Evolutionary conservation across 2,113 vertebrate species (phyloP).

Genomic region (Crotalus tigris): DNA sequence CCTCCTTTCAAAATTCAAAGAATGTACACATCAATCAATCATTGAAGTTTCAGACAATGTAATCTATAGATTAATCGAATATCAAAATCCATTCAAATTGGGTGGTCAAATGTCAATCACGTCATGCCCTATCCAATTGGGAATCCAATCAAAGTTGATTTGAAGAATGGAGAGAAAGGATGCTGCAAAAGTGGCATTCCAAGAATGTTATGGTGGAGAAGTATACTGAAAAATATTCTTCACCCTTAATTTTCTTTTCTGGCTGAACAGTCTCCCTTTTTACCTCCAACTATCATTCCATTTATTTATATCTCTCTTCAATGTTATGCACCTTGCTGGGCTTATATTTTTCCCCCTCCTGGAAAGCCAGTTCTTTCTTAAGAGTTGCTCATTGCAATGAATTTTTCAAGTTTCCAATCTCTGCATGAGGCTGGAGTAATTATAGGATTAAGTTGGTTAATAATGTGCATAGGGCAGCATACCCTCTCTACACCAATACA

Average conservation of each 20-base stretch:
- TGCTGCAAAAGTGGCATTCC: neutral
- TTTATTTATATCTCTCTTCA: neutral
- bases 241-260: neutral
- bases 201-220: neutral
- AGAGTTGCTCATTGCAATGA: neutral
- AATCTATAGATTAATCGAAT: neutral
- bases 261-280: neutral
- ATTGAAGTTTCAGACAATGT: neutral
- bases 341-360: neutral
- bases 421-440: neutral
- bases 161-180: neutral
- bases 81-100: neutral
- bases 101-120: neutral
- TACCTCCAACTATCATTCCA: neutral
- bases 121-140: neutral
- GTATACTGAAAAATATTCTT: neutral
- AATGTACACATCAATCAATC: neutral
- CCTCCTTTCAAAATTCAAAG: neutral
- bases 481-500: neutral
- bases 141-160: neutral
- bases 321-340: neutral
- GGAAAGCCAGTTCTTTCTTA: neutral
- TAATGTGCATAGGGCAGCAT: neutral
- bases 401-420: neutral
- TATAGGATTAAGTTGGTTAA: neutral